Conservation (phyloP, 2,888 invertebrate genomes). For the Helleia helle region DNA sequence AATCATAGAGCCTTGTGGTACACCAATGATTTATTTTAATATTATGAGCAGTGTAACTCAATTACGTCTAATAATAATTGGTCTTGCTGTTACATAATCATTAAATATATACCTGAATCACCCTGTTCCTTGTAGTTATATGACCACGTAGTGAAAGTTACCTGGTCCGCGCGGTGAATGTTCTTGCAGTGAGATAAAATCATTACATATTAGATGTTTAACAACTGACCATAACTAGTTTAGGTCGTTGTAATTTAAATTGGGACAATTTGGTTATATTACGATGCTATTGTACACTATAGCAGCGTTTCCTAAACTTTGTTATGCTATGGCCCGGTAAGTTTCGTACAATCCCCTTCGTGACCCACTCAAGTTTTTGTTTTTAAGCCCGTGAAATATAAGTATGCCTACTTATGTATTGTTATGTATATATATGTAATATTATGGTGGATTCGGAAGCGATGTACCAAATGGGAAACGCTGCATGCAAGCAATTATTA, state of each 20-base stretch:
- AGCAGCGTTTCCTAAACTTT: too few relatives aligned
- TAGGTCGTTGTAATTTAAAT: background rate
- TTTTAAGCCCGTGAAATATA: too few relatives aligned
- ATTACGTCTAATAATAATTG: background rate
- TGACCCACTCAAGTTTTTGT: too few relatives aligned
- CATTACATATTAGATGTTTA: background rate
- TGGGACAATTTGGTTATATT: background rate
- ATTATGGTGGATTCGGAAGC: too few relatives aligned
- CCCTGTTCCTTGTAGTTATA: constrained; percentile 8
- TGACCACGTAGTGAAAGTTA: constrained; percentile 10
- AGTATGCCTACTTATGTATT: too few relatives aligned
- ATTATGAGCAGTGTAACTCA: background rate
- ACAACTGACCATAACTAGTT: background rate
- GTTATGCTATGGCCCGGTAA: too few relatives aligned
- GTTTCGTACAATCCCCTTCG: too few relatives aligned
- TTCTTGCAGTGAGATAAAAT: constrained; percentile 1
- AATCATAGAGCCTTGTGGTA: background rate
- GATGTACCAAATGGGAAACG: too few relatives aligned
- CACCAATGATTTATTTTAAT: background rate
- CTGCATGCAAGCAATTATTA: too few relatives aligned
- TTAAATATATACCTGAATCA: constrained; percentile 5
- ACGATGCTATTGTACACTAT: background rate
- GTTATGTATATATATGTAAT: too few relatives aligned
- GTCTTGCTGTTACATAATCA: background rate
- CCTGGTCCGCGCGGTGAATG: constrained; percentile 7